Base-by-base conservation (phyloP, 2,797 vertebrate species). In the Hafferia zeledoni region DNA sequence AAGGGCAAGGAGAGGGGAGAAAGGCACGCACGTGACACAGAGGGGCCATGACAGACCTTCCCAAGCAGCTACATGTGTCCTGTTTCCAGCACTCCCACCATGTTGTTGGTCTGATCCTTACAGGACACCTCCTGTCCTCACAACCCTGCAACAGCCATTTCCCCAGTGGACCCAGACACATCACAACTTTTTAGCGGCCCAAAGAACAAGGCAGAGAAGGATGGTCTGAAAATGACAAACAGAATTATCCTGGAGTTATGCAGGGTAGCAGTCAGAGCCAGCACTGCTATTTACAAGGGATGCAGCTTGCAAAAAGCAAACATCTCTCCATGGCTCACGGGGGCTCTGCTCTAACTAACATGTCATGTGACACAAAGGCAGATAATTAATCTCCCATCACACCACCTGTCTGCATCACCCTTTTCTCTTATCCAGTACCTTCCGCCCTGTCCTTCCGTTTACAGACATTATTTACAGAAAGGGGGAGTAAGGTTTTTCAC, bases 361-460 rank as follows among this genome's bases (percentile, higher is more conserved):
- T 79, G 94, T 93, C 41, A 2, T 93, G 89, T 97, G 97, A 94
- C 87, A 97, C 33, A 55, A 97, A 97, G 94, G 81, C 65, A 94
- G 75, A 95, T 97, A 97, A 98, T 98, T 98, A 97, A 97, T 98
- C 97, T 98, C 92, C 83, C 78, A 91, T 95, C 95, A 95, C 96
- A 94, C 91, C 95, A 97, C 94, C 94, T 97, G 96, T 91, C 91
- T 78, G 39, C 44, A 88, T 44, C 94, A 90, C 83, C 87, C 82
- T 86, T 87, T 87, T 59, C 70, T 44, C 74, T 69, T 69, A 67
- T 28, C 83, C 82, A 84, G 4, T 61, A 82, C 37, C 63, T 69
- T 89, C 28, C 61, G 89, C n/a, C 60, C 76, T 60, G 69, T 77
- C 39, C 77, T n/a, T 96, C 75, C 25, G 41, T 87, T 71, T 78